phyloP scores from a whole-genome alignment of 2,888 invertebrate species.

The Eupithecia abbreviata region DNA sequence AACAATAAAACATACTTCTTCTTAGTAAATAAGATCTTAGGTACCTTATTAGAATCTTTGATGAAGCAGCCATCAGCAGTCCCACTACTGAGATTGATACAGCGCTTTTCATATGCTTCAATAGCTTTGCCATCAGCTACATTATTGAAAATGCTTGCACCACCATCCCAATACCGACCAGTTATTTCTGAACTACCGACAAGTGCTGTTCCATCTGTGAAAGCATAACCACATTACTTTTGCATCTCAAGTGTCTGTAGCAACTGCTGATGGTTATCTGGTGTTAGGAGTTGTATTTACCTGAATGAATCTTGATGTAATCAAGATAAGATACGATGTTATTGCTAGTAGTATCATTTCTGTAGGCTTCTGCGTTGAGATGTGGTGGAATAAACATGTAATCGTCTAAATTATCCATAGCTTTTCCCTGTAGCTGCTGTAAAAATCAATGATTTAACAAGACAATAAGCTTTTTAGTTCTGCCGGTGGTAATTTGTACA shows the following conservation, averaged over 20 bases:
- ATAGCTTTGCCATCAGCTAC: constrained; percentile 55
- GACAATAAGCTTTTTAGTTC: neutral
- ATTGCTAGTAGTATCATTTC: constrained; percentile 69
- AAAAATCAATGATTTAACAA: neutral
- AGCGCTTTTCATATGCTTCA: constrained; percentile 55
- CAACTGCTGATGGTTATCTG: neutral
- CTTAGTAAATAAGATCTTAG: neutral
- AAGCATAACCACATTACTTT: neutral
- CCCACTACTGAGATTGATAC: constrained; percentile 65
- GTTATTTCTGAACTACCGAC: constrained; percentile 78
- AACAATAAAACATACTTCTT: neutral
- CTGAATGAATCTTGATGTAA: constrained; percentile 66
- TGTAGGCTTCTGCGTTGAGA: constrained; percentile 78
- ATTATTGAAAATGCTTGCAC: constrained; percentile 63
- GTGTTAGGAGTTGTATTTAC: constrained; percentile 48
- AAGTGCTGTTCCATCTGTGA: constrained; percentile 73
- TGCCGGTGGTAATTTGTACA: neutral
- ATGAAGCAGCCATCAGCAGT: constrained; percentile 77
- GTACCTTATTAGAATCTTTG: constrained; percentile 66
- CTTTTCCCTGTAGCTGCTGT: neutral
- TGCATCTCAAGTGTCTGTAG: neutral
- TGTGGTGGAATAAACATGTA: constrained; percentile 70
- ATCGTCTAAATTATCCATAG: constrained; percentile 54
- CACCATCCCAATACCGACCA: constrained; percentile 79
- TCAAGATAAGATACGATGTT: constrained; percentile 69